phyloP scores from a whole-genome alignment of 2,113 vertebrate species.

The Hippotragus niger region DNA sequence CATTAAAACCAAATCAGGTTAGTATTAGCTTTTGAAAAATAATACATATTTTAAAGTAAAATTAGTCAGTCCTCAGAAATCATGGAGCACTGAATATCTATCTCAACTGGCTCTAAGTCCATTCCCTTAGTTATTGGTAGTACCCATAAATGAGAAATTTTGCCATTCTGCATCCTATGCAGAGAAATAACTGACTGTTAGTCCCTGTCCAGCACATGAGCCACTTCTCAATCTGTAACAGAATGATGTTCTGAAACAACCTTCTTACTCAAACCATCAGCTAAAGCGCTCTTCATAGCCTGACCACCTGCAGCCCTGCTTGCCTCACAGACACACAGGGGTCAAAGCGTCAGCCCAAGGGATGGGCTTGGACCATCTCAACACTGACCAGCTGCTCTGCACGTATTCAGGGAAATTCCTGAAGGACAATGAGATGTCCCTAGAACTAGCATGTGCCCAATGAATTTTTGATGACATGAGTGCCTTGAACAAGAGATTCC shows the following conservation, averaged over 20 bases:
- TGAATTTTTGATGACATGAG: not conserved
- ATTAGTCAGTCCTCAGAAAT: not conserved
- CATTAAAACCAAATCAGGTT: slow-evolving; percentile 9
- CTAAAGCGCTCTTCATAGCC: not conserved
- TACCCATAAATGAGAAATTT: not conserved
- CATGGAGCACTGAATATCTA: not conserved
- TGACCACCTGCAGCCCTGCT: not conserved
- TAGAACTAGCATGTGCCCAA: not conserved
- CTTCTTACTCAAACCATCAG: not conserved
- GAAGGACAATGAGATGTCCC: not conserved
- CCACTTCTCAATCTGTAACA: not conserved
- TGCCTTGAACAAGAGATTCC: not conserved
- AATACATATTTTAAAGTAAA: not conserved
- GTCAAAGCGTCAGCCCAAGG: not conserved
- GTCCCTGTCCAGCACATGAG: not conserved
- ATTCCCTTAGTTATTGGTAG: not conserved
- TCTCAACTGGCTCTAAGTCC: not conserved
- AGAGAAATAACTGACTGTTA: not conserved
- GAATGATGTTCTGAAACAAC: not conserved
- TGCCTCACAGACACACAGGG: not conserved
- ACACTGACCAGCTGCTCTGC: not conserved
- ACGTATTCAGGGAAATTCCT: not conserved
- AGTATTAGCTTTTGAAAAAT: slow-evolving; percentile 25
- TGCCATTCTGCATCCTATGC: not conserved
- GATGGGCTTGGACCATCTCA: not conserved